phyloP scores from a whole-genome alignment of 1,140 invertebrate genomes.

The Drosophila repleta region DNA sequence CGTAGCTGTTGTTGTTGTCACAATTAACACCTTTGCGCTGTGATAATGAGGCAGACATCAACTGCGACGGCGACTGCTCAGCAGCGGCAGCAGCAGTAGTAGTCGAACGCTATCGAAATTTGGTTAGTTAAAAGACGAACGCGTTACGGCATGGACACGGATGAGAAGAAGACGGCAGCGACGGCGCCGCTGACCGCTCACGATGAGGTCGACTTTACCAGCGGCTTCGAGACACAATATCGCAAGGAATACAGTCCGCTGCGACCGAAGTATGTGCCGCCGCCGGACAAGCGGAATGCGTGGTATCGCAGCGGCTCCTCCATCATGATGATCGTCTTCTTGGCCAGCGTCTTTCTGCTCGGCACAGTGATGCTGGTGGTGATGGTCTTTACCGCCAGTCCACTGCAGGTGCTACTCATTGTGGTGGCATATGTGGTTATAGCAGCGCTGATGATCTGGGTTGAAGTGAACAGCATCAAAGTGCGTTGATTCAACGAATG shows the following conservation, averaged over 20 bases:
- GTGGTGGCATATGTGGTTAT: conserved; percentile 57
- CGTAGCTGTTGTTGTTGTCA: conserved; percentile 53
- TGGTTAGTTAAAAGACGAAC: conserved; percentile 54
- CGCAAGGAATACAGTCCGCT: conserved; percentile 70
- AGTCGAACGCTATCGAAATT: neutral
- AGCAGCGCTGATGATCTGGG: conserved; percentile 61
- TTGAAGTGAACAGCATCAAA: conserved; percentile 71
- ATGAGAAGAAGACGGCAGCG: conserved; percentile 43
- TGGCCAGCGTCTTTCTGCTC: conserved; percentile 53
- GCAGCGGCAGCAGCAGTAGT: neutral
- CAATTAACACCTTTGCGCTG: conserved; percentile 74
- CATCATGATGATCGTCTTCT: conserved; percentile 59
- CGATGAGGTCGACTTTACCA: conserved; percentile 77
- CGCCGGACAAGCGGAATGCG: conserved; percentile 59
- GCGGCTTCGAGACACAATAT: conserved; percentile 78
- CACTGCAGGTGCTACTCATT: conserved; percentile 56
- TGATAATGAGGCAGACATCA: conserved; percentile 70
- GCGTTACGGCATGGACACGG: conserved; percentile 68
- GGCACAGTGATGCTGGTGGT: conserved; percentile 62
- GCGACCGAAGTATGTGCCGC: conserved; percentile 53
- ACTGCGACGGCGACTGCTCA: conserved; percentile 19
- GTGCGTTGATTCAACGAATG: conserved; percentile 52
- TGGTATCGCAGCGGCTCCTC: conserved; percentile 69
- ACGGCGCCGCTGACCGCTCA: conserved; percentile 28
- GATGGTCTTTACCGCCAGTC: conserved; percentile 61